phyloP scores from a whole-genome alignment of 2,797 vertebrate species.

The Philypnodon macrostomus region DNA sequence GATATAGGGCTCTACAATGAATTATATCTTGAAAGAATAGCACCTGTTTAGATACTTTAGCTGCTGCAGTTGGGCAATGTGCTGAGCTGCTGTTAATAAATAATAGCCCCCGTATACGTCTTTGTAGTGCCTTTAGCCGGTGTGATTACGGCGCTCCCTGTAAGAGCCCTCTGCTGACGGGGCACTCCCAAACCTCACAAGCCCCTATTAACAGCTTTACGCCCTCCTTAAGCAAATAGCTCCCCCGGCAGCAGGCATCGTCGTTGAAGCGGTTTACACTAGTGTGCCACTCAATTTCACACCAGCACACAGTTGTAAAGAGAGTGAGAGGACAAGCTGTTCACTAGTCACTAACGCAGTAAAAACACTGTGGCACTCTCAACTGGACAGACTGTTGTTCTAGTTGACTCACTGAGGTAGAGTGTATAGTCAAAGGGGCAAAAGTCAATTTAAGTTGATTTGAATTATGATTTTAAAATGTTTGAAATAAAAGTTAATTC shows the following conservation, averaged over 20 bases:
- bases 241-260: constrained; percentile 7
- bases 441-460: too few relatives aligned
- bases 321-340: constrained; percentile 22
- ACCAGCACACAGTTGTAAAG: constrained; percentile 9
- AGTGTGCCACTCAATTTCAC: constrained; percentile 7
- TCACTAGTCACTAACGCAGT: constrained; percentile 17
- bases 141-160: too few relatives aligned
- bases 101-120: too few relatives aligned
- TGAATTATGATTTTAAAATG: too few relatives aligned
- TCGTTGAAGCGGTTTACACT: constrained; percentile 30
- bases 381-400: constrained; percentile 55
- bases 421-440: too few relatives aligned
- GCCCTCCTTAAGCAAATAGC: constrained; percentile 40
- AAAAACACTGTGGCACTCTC: constrained; percentile 24
- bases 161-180: constrained; percentile 56
- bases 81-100: too few relatives aligned
- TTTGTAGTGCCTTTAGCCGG: too few relatives aligned
- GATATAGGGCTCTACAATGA: too few relatives aligned
- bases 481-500: too few relatives aligned
- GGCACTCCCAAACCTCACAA: constrained; percentile 5
- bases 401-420: constrained; percentile 34
- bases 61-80: too few relatives aligned
- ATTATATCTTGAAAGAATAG: too few relatives aligned
- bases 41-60: too few relatives aligned
- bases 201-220: constrained; percentile 21